Base-by-base conservation (phyloP, 2,888 invertebrate genomes). In the Cosmorhoe ocellata region DNA sequence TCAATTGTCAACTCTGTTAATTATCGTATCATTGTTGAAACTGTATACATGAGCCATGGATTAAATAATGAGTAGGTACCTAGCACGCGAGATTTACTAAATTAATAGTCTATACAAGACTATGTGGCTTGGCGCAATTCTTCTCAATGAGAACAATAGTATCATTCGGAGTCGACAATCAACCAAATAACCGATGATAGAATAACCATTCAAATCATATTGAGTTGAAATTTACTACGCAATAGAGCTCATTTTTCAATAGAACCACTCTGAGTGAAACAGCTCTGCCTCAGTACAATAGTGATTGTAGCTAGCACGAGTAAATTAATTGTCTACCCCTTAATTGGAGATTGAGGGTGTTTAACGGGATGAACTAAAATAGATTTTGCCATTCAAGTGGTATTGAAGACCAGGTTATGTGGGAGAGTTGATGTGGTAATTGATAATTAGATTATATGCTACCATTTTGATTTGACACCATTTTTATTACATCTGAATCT, bases 1-100 rank as follows among this genome's bases (percentile, higher is more conserved):
- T 66, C 79, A 72, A 86, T 84, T 84, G 86, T 85, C 74, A 70
- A 74, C 74, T 42, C 47, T 79, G 79, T 81, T 83, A 79, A 86
- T 84, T 80, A 76, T 80, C 70, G 66, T 71, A 76, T 81, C 76
- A 78, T 81, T 82, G 83, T 80, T 69, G 44, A 61, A 51, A 48
- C 36, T 30, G 12, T 56, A 58, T 60, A 61, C 61, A 60, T 59
- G 51, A 52, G 27, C 3, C 41, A 51, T 40, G 34, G 45, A 22
- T 18, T 30, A 40, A 11, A 36, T 24, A 41, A 24, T 43, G 24
- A 24, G 24, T n/a, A n/a, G n/a, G n/a, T 24, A 24, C 24, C 1
- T 24, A 18, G 1, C 3, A 30, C 0, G 11, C 10, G 1, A 28
- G 3, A 30, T 6, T 30, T 10, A n/a, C 24, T 7, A 24, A 5